Evolutionary conservation across 2,113 vertebrate species (phyloP), one percentile per base, ranked within the genome.

Genomic region (Ellobius talpinus): DNA sequence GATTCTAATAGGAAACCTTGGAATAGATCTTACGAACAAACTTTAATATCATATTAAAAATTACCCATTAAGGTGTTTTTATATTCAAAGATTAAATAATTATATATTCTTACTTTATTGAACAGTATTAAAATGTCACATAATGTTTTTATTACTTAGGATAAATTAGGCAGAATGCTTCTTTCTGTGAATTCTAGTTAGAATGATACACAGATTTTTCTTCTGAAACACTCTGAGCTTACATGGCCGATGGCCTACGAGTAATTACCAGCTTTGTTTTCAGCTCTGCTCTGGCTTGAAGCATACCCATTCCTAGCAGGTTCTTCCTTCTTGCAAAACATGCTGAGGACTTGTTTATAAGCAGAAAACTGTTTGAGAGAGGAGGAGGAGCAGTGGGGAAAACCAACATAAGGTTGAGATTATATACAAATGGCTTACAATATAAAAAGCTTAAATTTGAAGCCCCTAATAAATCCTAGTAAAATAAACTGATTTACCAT

Each of bases 401-500:
- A 95, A 79, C 77, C 70, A 6, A 79, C 87, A 72, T 47, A 39
- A 93, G 5, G 42, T 82, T 97, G 93, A 9, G 78, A 93, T 97
- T 98, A 97, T 95, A 39, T 94, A 73, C 55, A 87, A 97, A 91
- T 96, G 10, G 70, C 92, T 45, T 70, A 89, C 86, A 95, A 97
- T 96, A 90, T 91, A 92, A 97, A 61, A 96, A 85, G 45, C 97
- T 97, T 82, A 92, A 82, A 85, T 97, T 90, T 95, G 77, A 97
- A 77, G n/a, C 52, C 84, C 93, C 61, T 97, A 97, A 93, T 96
- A 96, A 93, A 97, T 97, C 94, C 97, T 93, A 26, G 61, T 94
- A 92, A 91, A 95, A 65, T 97, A 63, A 97, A 97, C 92, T 97
- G 26, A 89, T 96, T 98, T 97, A 94, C 90, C 91, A 65, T 86